Base-by-base conservation (phyloP, 2,888 invertebrate genomes). In the Macropis europaea region DNA sequence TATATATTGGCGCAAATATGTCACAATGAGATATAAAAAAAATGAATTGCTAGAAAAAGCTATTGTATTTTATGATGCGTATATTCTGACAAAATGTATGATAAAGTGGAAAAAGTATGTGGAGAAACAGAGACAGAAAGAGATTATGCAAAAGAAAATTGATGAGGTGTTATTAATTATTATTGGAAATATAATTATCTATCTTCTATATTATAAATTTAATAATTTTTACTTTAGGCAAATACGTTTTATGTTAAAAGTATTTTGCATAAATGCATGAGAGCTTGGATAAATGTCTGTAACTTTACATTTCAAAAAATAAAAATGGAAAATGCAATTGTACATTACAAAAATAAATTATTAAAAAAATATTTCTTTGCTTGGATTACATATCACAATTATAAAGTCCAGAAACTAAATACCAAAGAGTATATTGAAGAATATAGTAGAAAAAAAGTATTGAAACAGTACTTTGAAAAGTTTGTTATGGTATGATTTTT, bases 371-470 rank as follows among this genome's bases (percentile, higher is more conserved):
- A 47, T 56, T 74, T 72, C 36, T 1, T 2, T 36, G 43, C 50
- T 22, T 82, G 82, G 81, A 75, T 34, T 13, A 60, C 40, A 45
- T 81, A 75, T 50, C 45, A 64, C 32, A 62, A 63, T 11, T n/a
- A 28, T 6, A 76, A 79, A 45, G 42, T 66, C 7, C 30, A 64
- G 47, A 79, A 62, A 15, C 32, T 22, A 1, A 53, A 56, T n/a
- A 17, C 34, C 32, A 36, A 62, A 1, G 24, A 53, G 5, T 48
- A 50, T 11, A 38, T 57, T 7, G 47, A 26, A 7, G 11, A 52
- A 26, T 66, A 68, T 22, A 34, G 54, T 47, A 43, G 30, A 13
- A 60, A 45, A 1, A 73, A 60, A 59, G 57, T 82, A 45, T 40
- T 79, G 7, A 63, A 28, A 15, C 52, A n/a, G 24, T 73, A 69